Conservation (phyloP, 2,888 invertebrate species). For the Conistra vaccinii region DNA sequence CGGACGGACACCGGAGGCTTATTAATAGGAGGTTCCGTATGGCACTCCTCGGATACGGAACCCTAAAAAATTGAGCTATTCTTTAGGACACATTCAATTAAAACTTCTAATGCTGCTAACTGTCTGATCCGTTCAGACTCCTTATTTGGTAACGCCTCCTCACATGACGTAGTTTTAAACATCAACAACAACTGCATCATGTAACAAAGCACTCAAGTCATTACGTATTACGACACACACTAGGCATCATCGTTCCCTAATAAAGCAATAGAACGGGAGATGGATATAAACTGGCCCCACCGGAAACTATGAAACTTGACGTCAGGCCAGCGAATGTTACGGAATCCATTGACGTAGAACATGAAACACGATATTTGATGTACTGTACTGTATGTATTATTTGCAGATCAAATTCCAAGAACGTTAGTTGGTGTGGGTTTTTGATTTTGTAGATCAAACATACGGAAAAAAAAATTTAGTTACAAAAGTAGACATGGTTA, state of each 20-base stretch:
- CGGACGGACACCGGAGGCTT: no score
- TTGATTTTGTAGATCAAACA: not conserved
- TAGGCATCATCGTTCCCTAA: slow-evolving; percentile 21
- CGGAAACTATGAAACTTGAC: slow-evolving; percentile 51
- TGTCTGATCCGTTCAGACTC: not conserved
- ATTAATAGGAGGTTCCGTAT: no score
- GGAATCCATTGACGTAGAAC: slow-evolving; percentile 53
- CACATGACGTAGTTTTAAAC: not conserved
- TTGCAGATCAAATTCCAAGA: slow-evolving; percentile 48
- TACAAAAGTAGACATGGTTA: not conserved
- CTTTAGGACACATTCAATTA: not conserved
- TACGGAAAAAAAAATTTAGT: not conserved
- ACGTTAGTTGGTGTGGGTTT: not conserved
- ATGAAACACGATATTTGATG: slow-evolving; percentile 38
- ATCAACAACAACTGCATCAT: slow-evolving; percentile 10
- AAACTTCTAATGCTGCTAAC: not conserved
- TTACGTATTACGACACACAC: not conserved
- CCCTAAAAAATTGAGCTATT: no score
- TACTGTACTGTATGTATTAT: slow-evolving; percentile 37
- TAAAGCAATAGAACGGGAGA: slow-evolving; percentile 40
- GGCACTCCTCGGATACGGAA: no score
- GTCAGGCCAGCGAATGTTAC: slow-evolving; percentile 38
- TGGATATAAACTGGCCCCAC: slow-evolving; percentile 31
- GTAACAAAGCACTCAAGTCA: slow-evolving; percentile 1
- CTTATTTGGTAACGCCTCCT: slow-evolving; percentile 4